These are phyloP conservation scores for Leuciscus waleckii DNA, from an alignment of 2,797 vertebrate species.

Conservation along the genomic window DNA sequence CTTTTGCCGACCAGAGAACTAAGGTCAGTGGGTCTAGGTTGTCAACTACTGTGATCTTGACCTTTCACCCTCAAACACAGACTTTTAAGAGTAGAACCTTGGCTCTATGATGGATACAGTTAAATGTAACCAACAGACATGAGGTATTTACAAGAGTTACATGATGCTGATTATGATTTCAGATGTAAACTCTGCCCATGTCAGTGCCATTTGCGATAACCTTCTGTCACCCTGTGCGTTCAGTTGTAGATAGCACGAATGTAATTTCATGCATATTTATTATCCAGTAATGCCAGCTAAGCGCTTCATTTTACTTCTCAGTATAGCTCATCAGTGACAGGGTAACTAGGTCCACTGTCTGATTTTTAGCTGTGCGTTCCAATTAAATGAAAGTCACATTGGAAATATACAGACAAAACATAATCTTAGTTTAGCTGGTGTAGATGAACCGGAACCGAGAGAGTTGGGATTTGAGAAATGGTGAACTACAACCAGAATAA, in stretches of 20 bases:
- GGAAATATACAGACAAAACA: constrained; percentile 59
- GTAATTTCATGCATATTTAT: constrained; percentile 61
- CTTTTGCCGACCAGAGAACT: neutral
- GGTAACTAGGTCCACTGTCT: constrained; percentile 14
- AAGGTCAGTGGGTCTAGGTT: neutral
- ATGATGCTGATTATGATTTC: constrained; percentile 4
- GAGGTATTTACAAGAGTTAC: neutral
- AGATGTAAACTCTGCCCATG: constrained; percentile 11
- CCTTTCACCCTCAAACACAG: neutral
- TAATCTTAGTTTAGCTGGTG: constrained; percentile 70
- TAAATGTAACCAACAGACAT: neutral
- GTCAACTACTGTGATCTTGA: neutral
- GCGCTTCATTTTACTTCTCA: constrained; percentile 25
- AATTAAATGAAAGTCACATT: constrained; percentile 59
- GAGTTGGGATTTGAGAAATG: constrained; percentile 55
- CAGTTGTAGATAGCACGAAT: constrained; percentile 44
- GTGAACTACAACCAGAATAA: constrained; percentile 70
- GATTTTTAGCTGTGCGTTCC: constrained; percentile 41
- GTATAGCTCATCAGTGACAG: constrained; percentile 12
- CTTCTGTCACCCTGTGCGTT: constrained; percentile 44
- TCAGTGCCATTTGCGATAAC: constrained; percentile 42
- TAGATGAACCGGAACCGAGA: constrained; percentile 62
- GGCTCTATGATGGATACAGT: neutral
- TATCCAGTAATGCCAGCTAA: constrained; percentile 42
- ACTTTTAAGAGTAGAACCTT: neutral